A percentile compares a stretch with the other conserved stretches of the same genome.
Evolutionary conservation across 2,797 vertebrate genomes (phyloP).

Genomic region (Cetoscarus ocellatus): DNA sequence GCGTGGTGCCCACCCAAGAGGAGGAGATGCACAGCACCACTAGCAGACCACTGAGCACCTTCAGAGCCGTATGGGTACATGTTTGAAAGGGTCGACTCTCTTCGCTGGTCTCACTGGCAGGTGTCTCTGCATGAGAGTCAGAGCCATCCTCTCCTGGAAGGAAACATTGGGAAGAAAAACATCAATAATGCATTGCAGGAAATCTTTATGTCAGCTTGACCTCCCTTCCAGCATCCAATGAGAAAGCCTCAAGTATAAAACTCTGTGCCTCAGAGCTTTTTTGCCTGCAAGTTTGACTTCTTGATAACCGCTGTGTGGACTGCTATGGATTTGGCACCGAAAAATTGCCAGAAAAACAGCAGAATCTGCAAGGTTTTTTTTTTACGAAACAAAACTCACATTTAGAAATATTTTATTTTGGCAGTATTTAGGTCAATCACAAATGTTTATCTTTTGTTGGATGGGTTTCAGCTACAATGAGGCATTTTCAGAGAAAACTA

Average conservation of each 20-base stretch:
- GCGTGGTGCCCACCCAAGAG: slow-evolving; percentile 98
- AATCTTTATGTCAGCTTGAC: neutral
- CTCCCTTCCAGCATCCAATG: neutral
- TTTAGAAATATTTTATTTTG: too few species aligned
- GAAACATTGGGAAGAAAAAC: slow-evolving; percentile 12
- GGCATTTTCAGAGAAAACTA: too few species aligned
- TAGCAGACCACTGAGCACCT: slow-evolving; percentile 94
- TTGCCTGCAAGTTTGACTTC: neutral
- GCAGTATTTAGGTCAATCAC: too few species aligned
- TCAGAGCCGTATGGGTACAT: slow-evolving; percentile 88
- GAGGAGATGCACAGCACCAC: slow-evolving; percentile 95
- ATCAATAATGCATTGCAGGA: neutral
- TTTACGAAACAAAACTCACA: too few species aligned
- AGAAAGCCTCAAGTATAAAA: neutral
- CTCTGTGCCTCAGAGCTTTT: too few species aligned
- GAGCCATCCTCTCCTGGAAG: slow-evolving; percentile 91
- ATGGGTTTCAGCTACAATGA: too few species aligned
- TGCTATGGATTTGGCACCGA: too few species aligned
- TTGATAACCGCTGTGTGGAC: neutral
- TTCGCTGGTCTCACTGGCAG: slow-evolving; percentile 86
- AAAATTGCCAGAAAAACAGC: too few species aligned
- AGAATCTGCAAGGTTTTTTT: too few species aligned
- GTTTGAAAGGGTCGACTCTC: slow-evolving; percentile 88
- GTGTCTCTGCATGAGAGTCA: slow-evolving; percentile 89
- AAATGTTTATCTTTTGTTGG: too few species aligned